These are phyloP conservation scores for Eciton burchellii DNA, from an alignment of 1,140 invertebrate species.

Conservation along the genomic window DNA sequence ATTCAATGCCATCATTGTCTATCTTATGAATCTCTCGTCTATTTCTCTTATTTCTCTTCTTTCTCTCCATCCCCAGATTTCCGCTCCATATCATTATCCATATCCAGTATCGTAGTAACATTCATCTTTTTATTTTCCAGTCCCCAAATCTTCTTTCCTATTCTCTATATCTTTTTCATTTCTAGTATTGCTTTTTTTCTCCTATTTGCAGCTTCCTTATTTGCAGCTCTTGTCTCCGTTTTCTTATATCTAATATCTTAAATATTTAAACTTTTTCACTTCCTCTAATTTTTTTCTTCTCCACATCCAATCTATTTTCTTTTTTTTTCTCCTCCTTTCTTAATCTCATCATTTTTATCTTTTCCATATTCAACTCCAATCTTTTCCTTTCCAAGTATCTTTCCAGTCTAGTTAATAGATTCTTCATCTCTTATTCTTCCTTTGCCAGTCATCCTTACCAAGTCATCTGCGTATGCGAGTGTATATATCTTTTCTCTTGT, in stretches of 20 bases:
- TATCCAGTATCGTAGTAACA: too few relatives aligned
- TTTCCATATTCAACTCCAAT: constrained; percentile 24
- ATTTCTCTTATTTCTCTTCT: neutral
- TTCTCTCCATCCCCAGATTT: neutral
- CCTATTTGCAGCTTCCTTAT: neutral
- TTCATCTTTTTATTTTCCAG: too few relatives aligned
- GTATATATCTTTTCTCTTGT: constrained; percentile 13
- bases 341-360: constrained; percentile 5
- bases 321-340: neutral
- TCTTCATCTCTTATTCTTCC: constrained; percentile 22
- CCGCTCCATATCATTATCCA: neutral
- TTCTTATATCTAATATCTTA: neutral
- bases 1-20: too few relatives aligned
- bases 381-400: neutral
- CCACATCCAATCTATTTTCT: neutral
- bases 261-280: neutral
- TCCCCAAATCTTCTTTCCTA: neutral
- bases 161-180: neutral
- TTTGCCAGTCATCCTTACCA: too few relatives aligned
- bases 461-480: constrained; percentile 49
- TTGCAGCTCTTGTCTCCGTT: neutral
- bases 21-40: neutral
- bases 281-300: neutral
- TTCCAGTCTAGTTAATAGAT: constrained; percentile 16
- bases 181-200: neutral